These are phyloP conservation scores for Limosa lapponica DNA, from an alignment of 2,797 vertebrate genomes.

Conservation along the genomic window DNA sequence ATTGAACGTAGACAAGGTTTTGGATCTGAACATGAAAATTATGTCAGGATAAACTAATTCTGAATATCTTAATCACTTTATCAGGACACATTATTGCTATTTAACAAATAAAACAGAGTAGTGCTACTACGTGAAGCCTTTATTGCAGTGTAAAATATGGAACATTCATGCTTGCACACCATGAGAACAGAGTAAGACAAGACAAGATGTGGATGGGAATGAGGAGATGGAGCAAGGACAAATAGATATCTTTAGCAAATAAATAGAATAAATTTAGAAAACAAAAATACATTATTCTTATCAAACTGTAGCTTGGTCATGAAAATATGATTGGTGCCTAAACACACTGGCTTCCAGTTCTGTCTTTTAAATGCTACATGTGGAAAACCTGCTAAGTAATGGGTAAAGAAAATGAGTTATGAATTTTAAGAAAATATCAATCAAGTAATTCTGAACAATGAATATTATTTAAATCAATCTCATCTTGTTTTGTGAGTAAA, in stretches of 20 bases:
- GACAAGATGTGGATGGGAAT: background rate
- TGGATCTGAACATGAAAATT: background rate
- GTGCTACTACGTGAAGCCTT: background rate
- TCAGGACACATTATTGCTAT: background rate
- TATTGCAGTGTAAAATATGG: background rate
- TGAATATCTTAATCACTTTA: background rate
- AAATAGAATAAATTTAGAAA: background rate
- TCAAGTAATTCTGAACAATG: background rate
- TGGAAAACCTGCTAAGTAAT: background rate
- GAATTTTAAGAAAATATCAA: background rate
- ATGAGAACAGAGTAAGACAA: background rate
- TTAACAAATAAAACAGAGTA: background rate
- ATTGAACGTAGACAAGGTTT: background rate
- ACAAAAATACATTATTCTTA: background rate
- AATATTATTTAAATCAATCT: background rate
- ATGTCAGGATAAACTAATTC: background rate
- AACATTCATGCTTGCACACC: background rate
- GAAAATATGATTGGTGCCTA: background rate
- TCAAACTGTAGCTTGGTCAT: background rate
- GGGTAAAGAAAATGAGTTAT: background rate
- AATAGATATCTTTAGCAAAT: background rate
- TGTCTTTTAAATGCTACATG: background rate
- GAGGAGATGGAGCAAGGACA: background rate
- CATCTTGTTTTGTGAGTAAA: background rate
- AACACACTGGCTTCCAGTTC: background rate